A percentile compares a stretch with the other conserved stretches of the same genome.
These are phyloP conservation scores for Pristiophorus japonicus DNA, from an alignment of 2,113 vertebrate genomes.

Conservation along the genomic window DNA sequence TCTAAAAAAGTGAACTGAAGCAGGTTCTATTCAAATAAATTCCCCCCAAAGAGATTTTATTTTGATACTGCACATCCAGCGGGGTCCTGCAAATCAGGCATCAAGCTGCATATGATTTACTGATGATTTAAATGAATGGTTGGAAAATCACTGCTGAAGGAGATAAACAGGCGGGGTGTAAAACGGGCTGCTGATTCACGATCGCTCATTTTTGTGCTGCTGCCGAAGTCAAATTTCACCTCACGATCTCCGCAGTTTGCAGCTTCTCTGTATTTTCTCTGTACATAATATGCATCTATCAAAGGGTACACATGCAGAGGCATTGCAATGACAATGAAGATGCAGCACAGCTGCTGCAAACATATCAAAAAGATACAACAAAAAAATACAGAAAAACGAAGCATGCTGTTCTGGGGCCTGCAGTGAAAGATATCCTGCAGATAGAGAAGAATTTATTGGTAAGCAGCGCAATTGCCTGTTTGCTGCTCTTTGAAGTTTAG, in stretches of 20 bases:
- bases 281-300: too few species aligned
- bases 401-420: too few species aligned
- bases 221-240: neutral
- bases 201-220: neutral
- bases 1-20: neutral
- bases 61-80: neutral
- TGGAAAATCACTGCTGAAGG: neutral
- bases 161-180: neutral
- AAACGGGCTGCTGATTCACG: neutral
- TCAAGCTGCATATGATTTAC: neutral
- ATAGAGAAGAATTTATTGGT: too few species aligned
- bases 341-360: too few species aligned
- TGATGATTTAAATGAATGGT: neutral
- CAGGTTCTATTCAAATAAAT: neutral
- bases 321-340: too few species aligned
- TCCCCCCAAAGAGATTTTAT: neutral
- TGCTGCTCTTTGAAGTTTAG: too few species aligned
- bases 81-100: neutral
- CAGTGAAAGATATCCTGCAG: too few species aligned
- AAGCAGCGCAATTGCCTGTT: too few species aligned
- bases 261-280: slow-evolving; percentile 2
- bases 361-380: too few species aligned
- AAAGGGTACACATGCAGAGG: too few species aligned
- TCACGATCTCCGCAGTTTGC: neutral
- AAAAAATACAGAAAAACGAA: too few species aligned